These are phyloP conservation scores for Thermophis baileyi DNA, from an alignment of 2,113 vertebrate species.

Conservation along the genomic window DNA sequence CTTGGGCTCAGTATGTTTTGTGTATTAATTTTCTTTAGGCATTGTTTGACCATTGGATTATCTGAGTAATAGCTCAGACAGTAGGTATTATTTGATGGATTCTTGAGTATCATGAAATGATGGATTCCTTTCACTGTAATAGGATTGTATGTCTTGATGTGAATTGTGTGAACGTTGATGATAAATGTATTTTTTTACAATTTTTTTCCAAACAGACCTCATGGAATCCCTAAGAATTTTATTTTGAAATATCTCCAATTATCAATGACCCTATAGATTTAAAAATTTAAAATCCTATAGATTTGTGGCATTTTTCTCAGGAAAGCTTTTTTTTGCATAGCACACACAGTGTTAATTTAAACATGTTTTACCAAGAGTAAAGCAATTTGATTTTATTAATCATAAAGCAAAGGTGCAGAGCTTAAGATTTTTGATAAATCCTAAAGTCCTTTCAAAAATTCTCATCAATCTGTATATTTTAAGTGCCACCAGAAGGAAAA, in stretches of 20 bases:
- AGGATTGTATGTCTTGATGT: neutral
- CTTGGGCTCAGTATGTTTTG: neutral
- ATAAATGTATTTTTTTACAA: neutral
- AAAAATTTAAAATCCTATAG: neutral
- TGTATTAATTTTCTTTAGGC: neutral
- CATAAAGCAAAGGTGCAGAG: neutral
- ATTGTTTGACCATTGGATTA: neutral
- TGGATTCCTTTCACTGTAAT: neutral
- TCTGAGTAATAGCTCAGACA: neutral
- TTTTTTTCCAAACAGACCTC: neutral
- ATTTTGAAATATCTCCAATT: neutral
- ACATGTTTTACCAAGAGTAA: neutral
- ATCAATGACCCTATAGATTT: neutral
- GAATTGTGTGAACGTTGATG: neutral
- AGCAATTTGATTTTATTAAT: neutral
- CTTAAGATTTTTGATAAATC: neutral
- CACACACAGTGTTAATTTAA: neutral
- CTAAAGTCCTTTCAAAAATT: neutral
- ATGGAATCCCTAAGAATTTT: neutral
- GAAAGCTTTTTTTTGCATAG: neutral
- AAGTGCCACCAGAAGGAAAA: neutral
- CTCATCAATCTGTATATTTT: neutral
- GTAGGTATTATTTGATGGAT: neutral
- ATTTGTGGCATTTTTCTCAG: neutral
- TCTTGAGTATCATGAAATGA: neutral